A percentile compares a stretch with the other conserved stretches of the same genome.
Evolutionary conservation across 2,113 vertebrate genomes (phyloP).

Genomic region (Bungarus multicinctus): DNA sequence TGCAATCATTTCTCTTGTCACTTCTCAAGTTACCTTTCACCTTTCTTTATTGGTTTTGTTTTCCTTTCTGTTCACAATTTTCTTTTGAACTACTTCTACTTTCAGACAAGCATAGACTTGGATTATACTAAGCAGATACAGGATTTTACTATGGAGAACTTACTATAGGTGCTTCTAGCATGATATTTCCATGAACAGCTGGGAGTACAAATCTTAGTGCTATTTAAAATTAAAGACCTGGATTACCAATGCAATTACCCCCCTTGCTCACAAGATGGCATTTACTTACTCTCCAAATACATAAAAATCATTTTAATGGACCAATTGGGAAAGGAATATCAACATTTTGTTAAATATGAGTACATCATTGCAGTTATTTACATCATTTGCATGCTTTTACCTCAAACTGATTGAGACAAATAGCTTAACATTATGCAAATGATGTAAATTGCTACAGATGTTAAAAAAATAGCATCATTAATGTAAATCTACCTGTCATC

Average conservation of each 20-base stretch:
- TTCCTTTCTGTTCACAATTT: background rate
- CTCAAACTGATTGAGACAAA: background rate
- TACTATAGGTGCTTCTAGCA: background rate
- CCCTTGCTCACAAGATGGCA: background rate
- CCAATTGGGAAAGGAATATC: background rate
- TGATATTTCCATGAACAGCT: background rate
- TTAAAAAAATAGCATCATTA: background rate
- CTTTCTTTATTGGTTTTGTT: background rate
- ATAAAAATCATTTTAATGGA: background rate
- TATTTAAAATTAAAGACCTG: background rate
- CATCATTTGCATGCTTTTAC: background rate
- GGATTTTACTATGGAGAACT: background rate
- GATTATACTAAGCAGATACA: background rate
- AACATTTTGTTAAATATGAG: background rate
- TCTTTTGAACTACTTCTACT: background rate
- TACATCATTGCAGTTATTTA: background rate
- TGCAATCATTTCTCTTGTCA: background rate
- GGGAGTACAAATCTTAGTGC: background rate
- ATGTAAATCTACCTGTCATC: background rate
- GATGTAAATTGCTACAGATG: background rate
- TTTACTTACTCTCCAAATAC: background rate
- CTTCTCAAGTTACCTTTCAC: background rate
- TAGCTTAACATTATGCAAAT: background rate
- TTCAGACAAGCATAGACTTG: background rate
- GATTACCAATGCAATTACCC: background rate